Base-by-base conservation (phyloP, 2,888 invertebrate species). In the Tetragnatha montana region DNA sequence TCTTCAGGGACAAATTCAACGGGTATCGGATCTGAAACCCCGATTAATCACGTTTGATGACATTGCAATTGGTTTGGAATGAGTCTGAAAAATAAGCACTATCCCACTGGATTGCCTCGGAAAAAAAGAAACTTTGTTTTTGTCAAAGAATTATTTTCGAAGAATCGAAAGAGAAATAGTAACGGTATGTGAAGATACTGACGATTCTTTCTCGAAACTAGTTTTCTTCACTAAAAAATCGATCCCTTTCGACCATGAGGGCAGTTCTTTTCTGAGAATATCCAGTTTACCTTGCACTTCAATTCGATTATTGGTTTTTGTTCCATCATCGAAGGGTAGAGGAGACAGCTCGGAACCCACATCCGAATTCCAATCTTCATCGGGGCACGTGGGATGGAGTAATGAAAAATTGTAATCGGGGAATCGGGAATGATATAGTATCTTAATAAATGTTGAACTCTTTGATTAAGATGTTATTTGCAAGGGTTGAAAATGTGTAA, bases 261-360 rank as follows among this genome's bases (percentile, higher is more conserved):
- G 76, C 47, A 50, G 47, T 76, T 50, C 76, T 76, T 17, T 76
- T 81, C 10, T n/a, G 47, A 81, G 19, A 68, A 19, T 70, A 81
- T 71, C 82, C 74, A 35, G 51, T 71, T 74, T 82, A 73, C 74
- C 74, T 71, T 73, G 73, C 73, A 71, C 73, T 82, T 74, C 82
- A 74, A 82, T 82, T 82, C 82, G 82, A 82, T 82, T 82, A 82
- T 82, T 74, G 82, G 82, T 74, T 82, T 82, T 82, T 51, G 51
- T 51, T 74, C 73, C 71, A 8, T 12, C 35, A 35, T 60, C 60
- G 60, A 50, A 50, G 51, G 73, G 8, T 19, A 17, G 14, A 8
- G 69, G 69, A 80, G 78, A 80, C 19, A 80, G 60, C 60, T 17
- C 47, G 68, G 60, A 74, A 82, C 74, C 73, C 60, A 60, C 60